These are phyloP conservation scores for Aplysia californica DNA, from an alignment of 1,140 invertebrate genomes.

Conservation along the genomic window DNA sequence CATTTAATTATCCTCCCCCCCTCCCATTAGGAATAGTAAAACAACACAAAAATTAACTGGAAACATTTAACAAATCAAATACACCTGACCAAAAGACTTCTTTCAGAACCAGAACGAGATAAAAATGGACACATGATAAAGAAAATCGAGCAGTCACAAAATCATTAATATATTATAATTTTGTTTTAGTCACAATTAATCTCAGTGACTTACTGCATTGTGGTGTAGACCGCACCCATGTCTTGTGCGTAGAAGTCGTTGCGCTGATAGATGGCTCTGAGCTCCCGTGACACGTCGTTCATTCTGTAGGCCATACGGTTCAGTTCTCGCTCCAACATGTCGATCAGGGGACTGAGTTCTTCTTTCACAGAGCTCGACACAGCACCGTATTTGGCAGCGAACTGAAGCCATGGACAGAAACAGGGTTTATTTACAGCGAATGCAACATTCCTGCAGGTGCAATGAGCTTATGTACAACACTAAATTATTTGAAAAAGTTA, in stretches of 20 bases:
- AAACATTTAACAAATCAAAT: no score
- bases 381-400: constrained; percentile 24
- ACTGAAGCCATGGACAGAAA: neutral
- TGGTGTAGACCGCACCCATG: no score
- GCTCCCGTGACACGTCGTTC: constrained; percentile 23
- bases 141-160: no score
- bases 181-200: no score
- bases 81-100: no score
- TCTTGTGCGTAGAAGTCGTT: constrained; percentile 49
- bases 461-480: neutral
- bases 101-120: no score
- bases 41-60: no score
- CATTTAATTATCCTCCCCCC: no score
- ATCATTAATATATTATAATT: no score
- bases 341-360: constrained; percentile 24
- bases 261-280: constrained; percentile 40
- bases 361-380: constrained; percentile 6
- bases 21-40: no score
- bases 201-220: no score
- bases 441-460: neutral
- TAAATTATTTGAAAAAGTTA: neutral
- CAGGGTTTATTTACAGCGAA: neutral
- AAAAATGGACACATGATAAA: no score
- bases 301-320: constrained; percentile 34
- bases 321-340: constrained; percentile 17